Conservation (phyloP, 2,113 vertebrate genomes). For the Hemibagrus wyckioides region DNA sequence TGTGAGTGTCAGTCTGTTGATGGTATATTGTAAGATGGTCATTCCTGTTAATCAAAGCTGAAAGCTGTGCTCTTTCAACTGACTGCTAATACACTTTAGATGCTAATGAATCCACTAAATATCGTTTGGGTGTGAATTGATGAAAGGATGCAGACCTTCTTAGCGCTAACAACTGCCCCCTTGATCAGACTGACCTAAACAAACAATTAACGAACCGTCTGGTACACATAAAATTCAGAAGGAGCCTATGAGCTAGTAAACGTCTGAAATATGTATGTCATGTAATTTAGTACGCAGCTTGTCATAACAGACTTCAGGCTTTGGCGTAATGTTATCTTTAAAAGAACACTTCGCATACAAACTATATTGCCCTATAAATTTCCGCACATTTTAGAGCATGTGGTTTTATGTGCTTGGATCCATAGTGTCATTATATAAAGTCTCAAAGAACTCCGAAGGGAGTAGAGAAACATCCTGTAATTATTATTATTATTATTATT, state of each 20-base stretch:
- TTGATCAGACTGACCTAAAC: slow-evolving; percentile 52
- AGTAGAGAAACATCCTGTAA: not conserved
- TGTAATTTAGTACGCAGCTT: slow-evolving; percentile 7
- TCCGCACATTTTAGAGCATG: not conserved
- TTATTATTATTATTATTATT: not conserved
- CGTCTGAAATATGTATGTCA: not conserved
- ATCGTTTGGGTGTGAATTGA: slow-evolving; percentile 53
- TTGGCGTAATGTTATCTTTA: not conserved
- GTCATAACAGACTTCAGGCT: slow-evolving; percentile 2
- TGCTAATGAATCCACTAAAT: slow-evolving; percentile 64
- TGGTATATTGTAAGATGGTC: not conserved
- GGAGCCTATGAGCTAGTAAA: not conserved
- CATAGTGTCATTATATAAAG: not conserved
- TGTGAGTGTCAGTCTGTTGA: slow-evolving; percentile 36
- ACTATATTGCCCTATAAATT: slow-evolving; percentile 4
- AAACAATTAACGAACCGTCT: slow-evolving; percentile 31
- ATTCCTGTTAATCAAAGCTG: slow-evolving; percentile 59
- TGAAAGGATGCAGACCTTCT: slow-evolving; percentile 56
- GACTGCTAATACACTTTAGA: slow-evolving; percentile 57
- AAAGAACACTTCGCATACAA: not conserved
- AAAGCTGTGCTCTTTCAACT: slow-evolving; percentile 50
- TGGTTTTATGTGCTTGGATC: not conserved
- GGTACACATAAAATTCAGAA: slow-evolving; percentile 36
- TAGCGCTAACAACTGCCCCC: slow-evolving; percentile 52
- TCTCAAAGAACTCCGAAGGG: not conserved